phyloP scores from a whole-genome alignment of 2,888 invertebrate genomes.

The Platerodrilus igneus region DNA sequence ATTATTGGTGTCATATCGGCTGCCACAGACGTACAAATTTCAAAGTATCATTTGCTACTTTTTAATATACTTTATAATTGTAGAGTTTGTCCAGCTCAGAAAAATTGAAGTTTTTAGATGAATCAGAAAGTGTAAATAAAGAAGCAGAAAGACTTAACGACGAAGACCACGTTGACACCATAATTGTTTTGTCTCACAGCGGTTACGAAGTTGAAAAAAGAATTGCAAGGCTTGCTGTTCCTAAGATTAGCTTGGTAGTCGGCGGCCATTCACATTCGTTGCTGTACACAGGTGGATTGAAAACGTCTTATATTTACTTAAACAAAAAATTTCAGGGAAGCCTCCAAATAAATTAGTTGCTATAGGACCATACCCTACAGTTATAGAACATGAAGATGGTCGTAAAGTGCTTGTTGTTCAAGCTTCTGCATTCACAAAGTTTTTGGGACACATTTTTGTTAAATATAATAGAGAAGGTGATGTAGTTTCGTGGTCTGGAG shows the following conservation, averaged over 20 bases:
- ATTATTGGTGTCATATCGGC: slow-evolving; percentile 73
- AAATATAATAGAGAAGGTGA: slow-evolving; percentile 65
- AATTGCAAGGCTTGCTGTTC: slow-evolving; percentile 61
- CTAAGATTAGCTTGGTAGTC: slow-evolving; percentile 75
- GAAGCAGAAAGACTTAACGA: slow-evolving; percentile 61
- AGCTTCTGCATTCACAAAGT: slow-evolving; percentile 68
- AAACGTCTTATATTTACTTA: too few species aligned
- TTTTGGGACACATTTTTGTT: slow-evolving; percentile 72
- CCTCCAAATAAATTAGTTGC: too few species aligned
- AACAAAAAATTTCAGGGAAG: too few species aligned
- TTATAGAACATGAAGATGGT: slow-evolving; percentile 55
- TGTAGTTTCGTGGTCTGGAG: slow-evolving; percentile 60
- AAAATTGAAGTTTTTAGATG: slow-evolving; percentile 64
- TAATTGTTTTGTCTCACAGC: slow-evolving; percentile 79
- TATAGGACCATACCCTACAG: slow-evolving; percentile 65
- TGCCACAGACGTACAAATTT: slow-evolving; percentile 57
- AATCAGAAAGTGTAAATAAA: slow-evolving; percentile 59
- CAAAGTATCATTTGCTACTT: too few species aligned
- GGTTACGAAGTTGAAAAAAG: slow-evolving; percentile 65
- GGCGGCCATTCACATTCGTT: slow-evolving; percentile 82
- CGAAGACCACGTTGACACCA: slow-evolving; percentile 64
- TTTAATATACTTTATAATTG: slow-evolving; percentile 7
- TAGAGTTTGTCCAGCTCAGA: slow-evolving; percentile 62
- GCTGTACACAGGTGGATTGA: slow-evolving; percentile 56
- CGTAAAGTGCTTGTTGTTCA: slow-evolving; percentile 64